These are phyloP conservation scores for Alloplasta piceator DNA, from an alignment of 2,888 invertebrate species.

Conservation along the genomic window DNA sequence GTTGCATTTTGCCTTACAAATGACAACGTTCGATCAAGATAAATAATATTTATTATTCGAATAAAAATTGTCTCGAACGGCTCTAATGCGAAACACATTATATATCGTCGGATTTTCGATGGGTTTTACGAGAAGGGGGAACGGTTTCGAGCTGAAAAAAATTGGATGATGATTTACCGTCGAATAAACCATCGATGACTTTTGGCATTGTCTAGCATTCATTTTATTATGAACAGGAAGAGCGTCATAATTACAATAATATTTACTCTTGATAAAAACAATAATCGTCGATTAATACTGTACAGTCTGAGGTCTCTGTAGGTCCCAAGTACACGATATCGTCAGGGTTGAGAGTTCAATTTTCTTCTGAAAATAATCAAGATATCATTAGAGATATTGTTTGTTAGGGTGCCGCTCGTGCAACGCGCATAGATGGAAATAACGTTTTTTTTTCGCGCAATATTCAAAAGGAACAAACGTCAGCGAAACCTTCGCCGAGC, in stretches of 20 bases:
- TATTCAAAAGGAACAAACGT: too few species aligned
- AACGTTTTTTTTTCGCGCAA: too few species aligned
- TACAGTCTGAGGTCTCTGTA: slow-evolving; percentile 83
- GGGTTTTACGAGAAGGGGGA: background rate
- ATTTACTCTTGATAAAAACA: slow-evolving; percentile 82
- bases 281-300: slow-evolving; percentile 83
- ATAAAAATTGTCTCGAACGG: too few species aligned
- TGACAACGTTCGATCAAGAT: too few species aligned
- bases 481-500: too few species aligned
- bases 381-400: too few species aligned
- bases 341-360: slow-evolving; percentile 82
- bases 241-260: slow-evolving; percentile 80
- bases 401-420: too few species aligned
- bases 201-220: slow-evolving; percentile 83
- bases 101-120: too few species aligned
- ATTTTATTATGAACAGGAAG: slow-evolving; percentile 82
- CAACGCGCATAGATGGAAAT: too few species aligned
- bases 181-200: slow-evolving; percentile 59
- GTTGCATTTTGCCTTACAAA: too few species aligned
- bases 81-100: too few species aligned
- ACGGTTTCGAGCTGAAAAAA: slow-evolving; percentile 41
- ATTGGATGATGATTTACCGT: slow-evolving; percentile 47
- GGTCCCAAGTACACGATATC: slow-evolving; percentile 79
- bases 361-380: slow-evolving; percentile 79
- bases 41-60: too few species aligned